Base-by-base conservation (phyloP, 2,888 invertebrate species). In the Meteorus colon region DNA sequence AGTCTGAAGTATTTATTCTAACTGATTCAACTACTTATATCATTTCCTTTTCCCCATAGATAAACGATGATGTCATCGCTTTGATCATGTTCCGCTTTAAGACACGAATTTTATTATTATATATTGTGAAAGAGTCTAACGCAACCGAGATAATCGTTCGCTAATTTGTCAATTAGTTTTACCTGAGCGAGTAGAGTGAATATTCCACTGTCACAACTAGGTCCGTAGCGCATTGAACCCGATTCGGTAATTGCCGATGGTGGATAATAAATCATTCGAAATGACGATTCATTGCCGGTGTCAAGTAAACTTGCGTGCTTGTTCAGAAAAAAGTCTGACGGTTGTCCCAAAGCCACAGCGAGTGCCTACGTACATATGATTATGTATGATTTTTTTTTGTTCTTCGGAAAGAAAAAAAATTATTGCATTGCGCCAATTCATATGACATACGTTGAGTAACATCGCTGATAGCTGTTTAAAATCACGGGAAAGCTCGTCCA, bases 171-270 rank as follows among this genome's bases (percentile, higher is more conserved):
- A 29, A 16, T 48, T 34, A 45, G 60, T 51, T 63, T 69, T 82
- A 88, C 88, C 86, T 91, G 91, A 51, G 94, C 92, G 62, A 95
- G 90, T 77, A 96, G 90, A 19, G 95, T 95, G 86, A 96, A 93
- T 67, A 95, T 94, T 79, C 95, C 95, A 81, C 93, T 94, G 88
- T 96, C 95, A 31, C 94, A 92, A 86, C 95, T 95, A 0, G 94
- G 93, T 1, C 93, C 94, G 85, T 94, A 94, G 55, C 94, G 91
- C 59, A 93, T 93, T 89, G 91, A 91, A 80, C 89, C 91, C 79
- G 90, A 86, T 68, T 83, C 86, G 14, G 87, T 85, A 70, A 86
- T 81, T 51, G 85, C 86, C 70, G 89, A 84, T 24, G 94, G 94
- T 48, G 95, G 95, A 90, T 95, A 95, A 90, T 94, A 94, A 81